Percentiles rank a stretch among this genome's conserved stretches.
Conservation (phyloP, 2,113 vertebrate species). For the Equus quagga region DNA sequence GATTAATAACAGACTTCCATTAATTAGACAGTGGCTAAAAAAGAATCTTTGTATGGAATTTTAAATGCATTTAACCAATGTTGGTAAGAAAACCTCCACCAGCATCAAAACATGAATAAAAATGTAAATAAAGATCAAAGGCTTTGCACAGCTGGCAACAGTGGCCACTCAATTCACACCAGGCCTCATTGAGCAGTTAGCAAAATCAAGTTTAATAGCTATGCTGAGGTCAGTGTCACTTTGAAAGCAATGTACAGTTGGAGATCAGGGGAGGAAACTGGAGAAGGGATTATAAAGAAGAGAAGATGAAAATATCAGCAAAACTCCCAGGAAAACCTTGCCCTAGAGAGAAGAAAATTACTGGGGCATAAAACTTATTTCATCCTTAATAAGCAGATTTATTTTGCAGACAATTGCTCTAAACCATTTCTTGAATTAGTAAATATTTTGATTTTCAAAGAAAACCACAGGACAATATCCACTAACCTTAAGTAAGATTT, state of each 20-base stretch:
- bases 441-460: slow-evolving; percentile 47
- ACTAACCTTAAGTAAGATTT: slow-evolving; percentile 44
- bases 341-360: neutral
- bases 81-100: slow-evolving; percentile 57
- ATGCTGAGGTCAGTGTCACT: slow-evolving; percentile 68
- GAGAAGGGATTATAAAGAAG: neutral
- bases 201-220: slow-evolving; percentile 63
- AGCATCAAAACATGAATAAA: slow-evolving; percentile 65
- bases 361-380: slow-evolving; percentile 1
- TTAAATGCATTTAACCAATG: slow-evolving; percentile 36
- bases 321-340: neutral
- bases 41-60: slow-evolving; percentile 15
- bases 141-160: slow-evolving; percentile 67
- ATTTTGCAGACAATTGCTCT: neutral
- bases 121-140: slow-evolving; percentile 84
- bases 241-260: neutral
- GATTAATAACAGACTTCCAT: neutral
- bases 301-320: neutral
- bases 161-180: slow-evolving; percentile 67
- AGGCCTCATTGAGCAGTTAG: slow-evolving; percentile 73
- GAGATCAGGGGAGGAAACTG: slow-evolving; percentile 9
- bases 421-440: slow-evolving; percentile 52
- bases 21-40: slow-evolving; percentile 31
- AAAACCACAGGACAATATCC: neutral
- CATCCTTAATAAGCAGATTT: neutral